These are phyloP conservation scores for Platycercus adscitus DNA, from an alignment of 2,113 vertebrate genomes.

Conservation along the genomic window DNA sequence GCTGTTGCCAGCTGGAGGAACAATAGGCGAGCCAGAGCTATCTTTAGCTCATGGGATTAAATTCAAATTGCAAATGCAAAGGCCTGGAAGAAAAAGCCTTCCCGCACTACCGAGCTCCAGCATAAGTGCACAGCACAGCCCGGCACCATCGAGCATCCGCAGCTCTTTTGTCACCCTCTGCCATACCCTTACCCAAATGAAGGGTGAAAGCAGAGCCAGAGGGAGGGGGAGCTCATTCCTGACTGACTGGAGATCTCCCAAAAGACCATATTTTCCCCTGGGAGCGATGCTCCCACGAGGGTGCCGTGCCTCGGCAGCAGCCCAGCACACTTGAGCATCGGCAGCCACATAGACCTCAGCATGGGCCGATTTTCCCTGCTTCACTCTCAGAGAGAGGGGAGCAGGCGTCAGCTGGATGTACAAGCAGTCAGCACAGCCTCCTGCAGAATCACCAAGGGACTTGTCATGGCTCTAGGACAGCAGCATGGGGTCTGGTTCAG, in stretches of 20 bases:
- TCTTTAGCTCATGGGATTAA: constrained; percentile 61
- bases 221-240: background rate
- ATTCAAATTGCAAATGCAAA: constrained; percentile 64
- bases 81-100: constrained; percentile 46
- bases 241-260: background rate
- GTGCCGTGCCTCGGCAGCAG: background rate
- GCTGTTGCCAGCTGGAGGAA: constrained; percentile 65
- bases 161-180: background rate
- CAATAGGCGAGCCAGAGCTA: constrained; percentile 52
- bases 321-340: accelerated
- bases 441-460: background rate
- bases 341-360: background rate
- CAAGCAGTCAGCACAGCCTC: accelerated
- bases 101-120: background rate
- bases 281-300: background rate
- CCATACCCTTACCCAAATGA: background rate
- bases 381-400: background rate
- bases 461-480: background rate
- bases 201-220: background rate
- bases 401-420: background rate
- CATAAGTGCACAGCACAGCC: background rate
- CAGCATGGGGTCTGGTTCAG: accelerated
- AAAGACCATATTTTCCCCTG: background rate
- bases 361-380: background rate
- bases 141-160: accelerated